phyloP scores from a whole-genome alignment of 2,888 invertebrate species.

The Flexamia atlantica region DNA sequence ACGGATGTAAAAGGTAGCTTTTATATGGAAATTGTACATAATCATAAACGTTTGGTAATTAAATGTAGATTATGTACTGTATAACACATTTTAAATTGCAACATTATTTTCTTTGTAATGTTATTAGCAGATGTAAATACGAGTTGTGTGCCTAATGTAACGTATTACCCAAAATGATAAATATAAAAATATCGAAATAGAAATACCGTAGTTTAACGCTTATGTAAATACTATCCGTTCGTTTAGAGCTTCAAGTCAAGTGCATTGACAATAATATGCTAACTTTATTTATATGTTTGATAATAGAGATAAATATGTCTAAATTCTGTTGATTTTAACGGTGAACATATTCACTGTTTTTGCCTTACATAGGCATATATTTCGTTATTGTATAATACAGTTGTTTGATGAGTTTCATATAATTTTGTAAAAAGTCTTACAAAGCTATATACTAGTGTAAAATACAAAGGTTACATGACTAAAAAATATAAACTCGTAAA shows the following conservation, averaged over 20 bases:
- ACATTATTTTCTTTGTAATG: background rate
- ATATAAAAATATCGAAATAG: conserved; percentile 12
- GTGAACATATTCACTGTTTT: too few relatives aligned
- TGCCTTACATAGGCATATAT: too few relatives aligned
- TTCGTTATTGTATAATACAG: too few relatives aligned
- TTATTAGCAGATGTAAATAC: conserved; percentile 30
- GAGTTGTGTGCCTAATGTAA: conserved; percentile 47
- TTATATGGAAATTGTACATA: conserved; percentile 48
- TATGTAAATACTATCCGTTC: conserved; percentile 30
- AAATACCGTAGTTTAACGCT: conserved; percentile 2
- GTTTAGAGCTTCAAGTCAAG: conserved; percentile 33
- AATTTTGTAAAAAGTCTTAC: too few relatives aligned
- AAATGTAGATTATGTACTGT: background rate
- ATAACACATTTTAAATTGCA: background rate
- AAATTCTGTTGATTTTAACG: background rate
- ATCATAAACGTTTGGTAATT: conserved; percentile 50
- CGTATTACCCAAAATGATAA: conserved; percentile 8
- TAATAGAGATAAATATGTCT: background rate
- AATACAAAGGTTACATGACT: too few relatives aligned
- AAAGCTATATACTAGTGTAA: too few relatives aligned
- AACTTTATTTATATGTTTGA: background rate
- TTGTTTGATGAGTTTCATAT: too few relatives aligned
- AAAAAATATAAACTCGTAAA: too few relatives aligned
- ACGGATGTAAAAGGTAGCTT: conserved; percentile 32
- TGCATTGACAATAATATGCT: conserved; percentile 54